Conservation (phyloP, 35 echinoderm and acorn worm genomes). For the Apostichopus parvimensis region DNA sequence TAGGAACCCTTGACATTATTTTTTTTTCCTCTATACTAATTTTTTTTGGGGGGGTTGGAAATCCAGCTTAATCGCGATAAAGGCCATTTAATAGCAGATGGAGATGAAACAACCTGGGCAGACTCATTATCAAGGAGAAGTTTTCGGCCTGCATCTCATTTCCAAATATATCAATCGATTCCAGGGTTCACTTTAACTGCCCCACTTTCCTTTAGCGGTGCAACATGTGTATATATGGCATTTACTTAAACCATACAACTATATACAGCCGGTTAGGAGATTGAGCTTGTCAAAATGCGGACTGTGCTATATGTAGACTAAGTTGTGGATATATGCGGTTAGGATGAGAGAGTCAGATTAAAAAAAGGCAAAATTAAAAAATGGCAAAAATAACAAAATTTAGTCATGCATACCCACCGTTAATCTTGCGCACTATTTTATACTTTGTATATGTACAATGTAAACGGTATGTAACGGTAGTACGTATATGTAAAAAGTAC, state of each 20-base stretch:
- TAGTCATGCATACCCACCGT: too few species aligned
- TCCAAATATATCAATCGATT: background rate
- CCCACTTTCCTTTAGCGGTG: background rate
- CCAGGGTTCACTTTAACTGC: background rate
- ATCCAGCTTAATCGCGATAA: conserved; percentile 6
- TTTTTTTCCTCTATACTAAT: background rate
- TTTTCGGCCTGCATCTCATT: background rate
- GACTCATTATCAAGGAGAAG: background rate
- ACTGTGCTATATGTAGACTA: background rate
- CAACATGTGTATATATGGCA: background rate
- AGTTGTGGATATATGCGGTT: background rate
- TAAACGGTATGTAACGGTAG: too few species aligned
- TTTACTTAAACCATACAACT: background rate
- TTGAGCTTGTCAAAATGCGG: background rate
- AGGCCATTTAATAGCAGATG: conserved; percentile 2
- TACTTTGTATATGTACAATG: too few species aligned
- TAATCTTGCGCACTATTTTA: too few species aligned
- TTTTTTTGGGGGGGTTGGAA: background rate
- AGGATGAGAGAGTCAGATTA: background rate
- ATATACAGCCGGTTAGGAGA: background rate
- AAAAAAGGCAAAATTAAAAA: too few species aligned
- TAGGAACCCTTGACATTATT: conserved; percentile 26
- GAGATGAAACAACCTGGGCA: background rate
- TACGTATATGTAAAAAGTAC: too few species aligned
- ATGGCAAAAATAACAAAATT: too few species aligned